phyloP scores from a whole-genome alignment of 2,113 vertebrate genomes.

The Colaptes auratus region DNA sequence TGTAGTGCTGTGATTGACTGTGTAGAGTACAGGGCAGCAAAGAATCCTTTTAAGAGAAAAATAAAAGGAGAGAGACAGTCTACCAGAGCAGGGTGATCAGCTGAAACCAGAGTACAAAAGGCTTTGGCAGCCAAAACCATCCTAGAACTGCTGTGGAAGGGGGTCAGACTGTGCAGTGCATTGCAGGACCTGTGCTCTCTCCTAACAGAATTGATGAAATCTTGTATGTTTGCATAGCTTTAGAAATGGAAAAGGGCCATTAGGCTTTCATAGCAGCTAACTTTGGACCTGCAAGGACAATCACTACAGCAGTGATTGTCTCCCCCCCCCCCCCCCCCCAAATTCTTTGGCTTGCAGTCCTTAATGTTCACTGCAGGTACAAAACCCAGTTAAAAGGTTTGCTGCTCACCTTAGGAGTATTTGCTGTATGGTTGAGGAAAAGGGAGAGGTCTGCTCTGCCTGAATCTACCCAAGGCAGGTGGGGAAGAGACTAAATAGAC shows the following conservation, averaged over 20 bases:
- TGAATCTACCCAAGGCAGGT: background rate
- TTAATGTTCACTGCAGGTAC: background rate
- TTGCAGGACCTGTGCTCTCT: background rate
- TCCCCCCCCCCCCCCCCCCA: too few relatives aligned
- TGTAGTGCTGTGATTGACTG: background rate
- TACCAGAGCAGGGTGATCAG: background rate
- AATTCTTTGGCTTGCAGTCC: background rate
- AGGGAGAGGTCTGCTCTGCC: background rate
- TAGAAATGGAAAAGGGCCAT: background rate
- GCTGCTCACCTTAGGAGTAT: too few relatives aligned
- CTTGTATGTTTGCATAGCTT: background rate
- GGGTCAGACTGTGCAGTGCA: background rate
- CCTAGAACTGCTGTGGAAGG: background rate
- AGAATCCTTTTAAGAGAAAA: background rate
- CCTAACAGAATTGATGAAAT: background rate
- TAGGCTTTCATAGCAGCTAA: background rate
- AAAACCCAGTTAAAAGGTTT: background rate
- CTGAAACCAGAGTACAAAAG: background rate
- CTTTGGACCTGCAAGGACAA: background rate
- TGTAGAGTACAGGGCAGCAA: conserved; percentile 40
- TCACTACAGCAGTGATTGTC: background rate
- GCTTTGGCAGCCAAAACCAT: background rate
- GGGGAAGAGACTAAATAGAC: background rate
- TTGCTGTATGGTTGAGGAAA: background rate
- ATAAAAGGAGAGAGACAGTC: background rate